A percentile compares a stretch with the other conserved stretches of the same genome.
These are phyloP conservation scores for Lepilemur septentrionalis DNA, from an alignment of 2,797 vertebrate species.

Conservation along the genomic window DNA sequence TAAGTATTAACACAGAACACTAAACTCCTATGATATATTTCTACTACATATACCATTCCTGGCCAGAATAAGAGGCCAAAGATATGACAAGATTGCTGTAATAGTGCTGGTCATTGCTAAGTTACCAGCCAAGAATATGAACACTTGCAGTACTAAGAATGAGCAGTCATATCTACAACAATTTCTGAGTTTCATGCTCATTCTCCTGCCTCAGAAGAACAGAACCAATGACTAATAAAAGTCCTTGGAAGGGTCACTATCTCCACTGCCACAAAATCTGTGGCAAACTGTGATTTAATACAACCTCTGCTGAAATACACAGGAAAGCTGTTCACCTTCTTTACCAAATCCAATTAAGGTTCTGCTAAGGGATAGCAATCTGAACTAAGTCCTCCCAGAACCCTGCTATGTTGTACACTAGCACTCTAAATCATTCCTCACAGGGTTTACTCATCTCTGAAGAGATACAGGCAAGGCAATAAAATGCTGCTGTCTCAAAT, in stretches of 20 bases:
- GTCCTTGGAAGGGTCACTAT: background rate
- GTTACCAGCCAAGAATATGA: background rate
- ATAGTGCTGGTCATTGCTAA: background rate
- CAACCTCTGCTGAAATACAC: slow-evolving; percentile 26
- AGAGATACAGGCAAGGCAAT: slow-evolving; percentile 36
- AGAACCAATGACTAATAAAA: slow-evolving; percentile 30
- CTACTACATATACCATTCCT: background rate
- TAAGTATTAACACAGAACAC: slow-evolving; percentile 35
- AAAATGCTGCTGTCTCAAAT: slow-evolving; percentile 46
- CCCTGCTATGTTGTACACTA: background rate
- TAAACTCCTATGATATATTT: background rate
- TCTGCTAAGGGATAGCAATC: slow-evolving; percentile 39
- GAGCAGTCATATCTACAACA: slow-evolving; percentile 11
- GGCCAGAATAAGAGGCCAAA: slow-evolving; percentile 22
- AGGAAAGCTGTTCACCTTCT: background rate
- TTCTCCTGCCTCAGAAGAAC: slow-evolving; percentile 8
- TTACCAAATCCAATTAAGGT: slow-evolving; percentile 43
- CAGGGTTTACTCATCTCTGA: slow-evolving; percentile 35
- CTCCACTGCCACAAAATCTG: background rate
- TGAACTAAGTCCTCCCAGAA: slow-evolving; percentile 37
- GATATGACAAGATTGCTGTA: background rate
- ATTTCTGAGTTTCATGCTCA: slow-evolving; percentile 34
- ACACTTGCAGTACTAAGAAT: background rate
- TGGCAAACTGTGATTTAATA: slow-evolving; percentile 20
- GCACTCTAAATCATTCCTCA: slow-evolving; percentile 56